A percentile compares a stretch with the other conserved stretches of the same genome.
phyloP scores from a whole-genome alignment of 2,113 vertebrate species.

The Pseudorasbora parva region DNA sequence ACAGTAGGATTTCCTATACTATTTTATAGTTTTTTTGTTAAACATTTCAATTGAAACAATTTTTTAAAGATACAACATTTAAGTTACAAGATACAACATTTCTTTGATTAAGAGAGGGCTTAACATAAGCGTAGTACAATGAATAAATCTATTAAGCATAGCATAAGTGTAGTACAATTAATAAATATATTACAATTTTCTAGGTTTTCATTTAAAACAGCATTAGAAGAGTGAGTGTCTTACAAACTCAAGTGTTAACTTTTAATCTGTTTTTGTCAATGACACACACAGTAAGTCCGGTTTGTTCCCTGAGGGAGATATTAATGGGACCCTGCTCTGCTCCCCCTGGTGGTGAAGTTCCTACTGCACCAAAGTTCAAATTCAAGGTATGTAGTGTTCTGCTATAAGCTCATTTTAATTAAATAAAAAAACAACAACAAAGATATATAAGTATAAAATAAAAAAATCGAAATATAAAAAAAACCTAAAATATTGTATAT shows the following conservation, averaged over 20 bases:
- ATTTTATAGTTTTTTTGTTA: not conserved
- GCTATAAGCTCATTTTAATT: not conserved
- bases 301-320: not conserved
- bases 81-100: not conserved
- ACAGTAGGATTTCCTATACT: not conserved
- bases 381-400: not conserved
- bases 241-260: not conserved
- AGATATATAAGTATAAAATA: not conserved
- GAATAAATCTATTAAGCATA: not conserved
- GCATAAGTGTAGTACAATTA: not conserved
- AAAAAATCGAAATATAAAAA: not conserved
- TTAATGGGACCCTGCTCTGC: conserved; percentile 19
- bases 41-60: not conserved
- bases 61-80: not conserved
- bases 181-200: not conserved
- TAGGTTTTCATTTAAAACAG: not conserved
- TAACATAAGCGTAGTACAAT: not conserved
- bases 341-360: conserved; percentile 43
- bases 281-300: not conserved
- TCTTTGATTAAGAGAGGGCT: not conserved
- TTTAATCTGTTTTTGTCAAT: not conserved
- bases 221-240: not conserved
- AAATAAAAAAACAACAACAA: not conserved
- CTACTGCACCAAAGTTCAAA: not conserved
- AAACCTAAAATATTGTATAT: not conserved